These are phyloP conservation scores for Amblyteles armatorius DNA, from an alignment of 2,888 invertebrate genomes.

Conservation along the genomic window DNA sequence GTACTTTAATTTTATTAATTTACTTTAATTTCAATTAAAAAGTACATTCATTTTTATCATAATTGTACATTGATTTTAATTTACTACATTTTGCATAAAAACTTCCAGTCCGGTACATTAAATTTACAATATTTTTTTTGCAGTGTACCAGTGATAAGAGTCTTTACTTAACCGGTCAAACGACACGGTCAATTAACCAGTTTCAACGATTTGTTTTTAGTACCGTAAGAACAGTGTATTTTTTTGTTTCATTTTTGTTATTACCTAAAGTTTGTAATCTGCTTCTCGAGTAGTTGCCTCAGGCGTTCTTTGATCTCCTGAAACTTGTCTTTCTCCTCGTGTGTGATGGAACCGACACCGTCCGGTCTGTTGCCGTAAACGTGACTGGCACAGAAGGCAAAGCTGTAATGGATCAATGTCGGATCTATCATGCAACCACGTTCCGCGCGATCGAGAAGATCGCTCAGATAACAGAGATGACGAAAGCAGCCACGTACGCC, in stretches of 20 bases:
- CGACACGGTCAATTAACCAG: too few relatives aligned
- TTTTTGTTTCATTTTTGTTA: conserved; percentile 51
- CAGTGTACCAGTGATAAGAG: too few relatives aligned
- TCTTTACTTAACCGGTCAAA: too few relatives aligned
- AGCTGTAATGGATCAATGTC: conserved; percentile 99
- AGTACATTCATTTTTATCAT: too few relatives aligned
- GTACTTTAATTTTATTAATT: not conserved
- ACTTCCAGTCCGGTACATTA: too few relatives aligned
- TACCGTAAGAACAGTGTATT: too few relatives aligned
- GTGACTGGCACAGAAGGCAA: conserved; percentile 99
- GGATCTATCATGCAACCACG: conserved; percentile 98
- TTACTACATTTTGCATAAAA: not conserved
- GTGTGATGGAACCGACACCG: conserved; percentile 99
- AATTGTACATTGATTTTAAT: too few relatives aligned
- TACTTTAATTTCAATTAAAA: too few relatives aligned
- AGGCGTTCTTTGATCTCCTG: conserved; percentile 98
- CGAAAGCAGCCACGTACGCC: conserved; percentile 98
- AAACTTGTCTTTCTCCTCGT: conserved; percentile 99
- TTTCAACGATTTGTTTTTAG: not conserved
- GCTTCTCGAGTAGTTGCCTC: conserved; percentile 96
- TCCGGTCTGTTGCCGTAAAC: conserved; percentile 99
- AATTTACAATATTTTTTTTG: too few relatives aligned
- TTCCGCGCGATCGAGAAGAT: conserved; percentile 97
- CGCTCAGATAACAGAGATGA: conserved; percentile 97
- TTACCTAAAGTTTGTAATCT: conserved; percentile 99